These are phyloP conservation scores for Epinephelus coioides DNA, from an alignment of 2,797 vertebrate species.

Conservation along the genomic window DNA sequence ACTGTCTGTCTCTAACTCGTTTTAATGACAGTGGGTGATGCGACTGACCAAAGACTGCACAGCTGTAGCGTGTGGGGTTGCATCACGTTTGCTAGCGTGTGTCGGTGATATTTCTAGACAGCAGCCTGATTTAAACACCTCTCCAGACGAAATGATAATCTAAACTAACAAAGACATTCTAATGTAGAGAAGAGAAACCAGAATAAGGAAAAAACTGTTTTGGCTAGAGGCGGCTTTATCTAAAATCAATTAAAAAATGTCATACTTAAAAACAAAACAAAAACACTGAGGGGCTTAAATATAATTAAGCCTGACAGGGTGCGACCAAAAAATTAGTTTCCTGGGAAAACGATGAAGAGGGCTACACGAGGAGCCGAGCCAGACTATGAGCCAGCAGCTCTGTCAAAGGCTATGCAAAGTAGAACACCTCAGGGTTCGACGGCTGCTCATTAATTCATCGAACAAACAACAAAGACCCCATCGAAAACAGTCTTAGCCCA, in stretches of 20 bases:
- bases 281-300: conserved; percentile 64
- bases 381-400: conserved; percentile 60
- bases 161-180: conserved; percentile 41
- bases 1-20: background rate
- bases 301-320: conserved; percentile 73
- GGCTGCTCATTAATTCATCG: conserved; percentile 71
- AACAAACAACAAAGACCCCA: conserved; percentile 69
- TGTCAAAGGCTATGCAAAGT: conserved; percentile 64
- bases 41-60: background rate
- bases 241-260: conserved; percentile 70
- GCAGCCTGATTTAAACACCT: conserved; percentile 29
- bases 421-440: conserved; percentile 59
- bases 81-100: background rate
- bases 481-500: conserved; percentile 48
- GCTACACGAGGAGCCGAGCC: conserved; percentile 19
- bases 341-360: conserved; percentile 54
- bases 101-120: conserved; percentile 1
- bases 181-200: conserved; percentile 31
- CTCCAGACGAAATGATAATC: conserved; percentile 49
- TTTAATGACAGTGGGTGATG: conserved; percentile 17
- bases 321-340: conserved; percentile 65
- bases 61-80: background rate
- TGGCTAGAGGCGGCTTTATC: conserved; percentile 64
- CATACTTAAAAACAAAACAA: conserved; percentile 67
- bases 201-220: conserved; percentile 51